Conservation (phyloP, 2,888 invertebrate species). For the Tetragonisca angustula region DNA sequence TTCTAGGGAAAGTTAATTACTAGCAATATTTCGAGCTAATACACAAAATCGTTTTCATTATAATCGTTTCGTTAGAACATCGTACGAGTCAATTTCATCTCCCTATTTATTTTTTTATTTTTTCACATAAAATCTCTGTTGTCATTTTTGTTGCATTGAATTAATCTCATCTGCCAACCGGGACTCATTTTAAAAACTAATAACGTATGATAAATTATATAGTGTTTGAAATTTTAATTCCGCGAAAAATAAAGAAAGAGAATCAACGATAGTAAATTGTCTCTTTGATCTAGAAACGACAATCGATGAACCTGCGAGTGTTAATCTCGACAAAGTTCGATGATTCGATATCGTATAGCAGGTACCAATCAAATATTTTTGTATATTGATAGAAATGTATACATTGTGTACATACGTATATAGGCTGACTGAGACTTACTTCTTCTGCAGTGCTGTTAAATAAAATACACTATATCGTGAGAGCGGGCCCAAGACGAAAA, state of each 20-base stretch:
- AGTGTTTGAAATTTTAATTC: too few species aligned
- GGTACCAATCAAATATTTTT: not conserved
- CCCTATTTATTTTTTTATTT: not conserved
- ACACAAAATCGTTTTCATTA: not conserved
- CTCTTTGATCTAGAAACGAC: not conserved
- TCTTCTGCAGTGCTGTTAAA: not conserved
- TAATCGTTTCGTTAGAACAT: not conserved
- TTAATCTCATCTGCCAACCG: too few species aligned
- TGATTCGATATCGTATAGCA: not conserved
- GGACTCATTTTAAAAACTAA: too few species aligned
- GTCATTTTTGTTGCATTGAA: not conserved
- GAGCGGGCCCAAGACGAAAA: not conserved
- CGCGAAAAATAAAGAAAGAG: too few species aligned
- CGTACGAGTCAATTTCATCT: not conserved
- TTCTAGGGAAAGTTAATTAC: not conserved
- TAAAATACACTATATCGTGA: not conserved
- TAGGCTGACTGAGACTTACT: not conserved
- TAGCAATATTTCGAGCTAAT: not conserved
- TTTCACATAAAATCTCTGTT: not conserved
- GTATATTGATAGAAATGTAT: not conserved
- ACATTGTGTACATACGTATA: not conserved
- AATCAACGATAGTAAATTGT: too few species aligned
- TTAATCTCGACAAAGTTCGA: slow-evolving; percentile 27
- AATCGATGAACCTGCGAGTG: not conserved
- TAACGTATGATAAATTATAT: too few species aligned